Evolutionary conservation across 1,140 invertebrate species (phyloP).

Genomic region (Zelostemma sp.): DNA sequence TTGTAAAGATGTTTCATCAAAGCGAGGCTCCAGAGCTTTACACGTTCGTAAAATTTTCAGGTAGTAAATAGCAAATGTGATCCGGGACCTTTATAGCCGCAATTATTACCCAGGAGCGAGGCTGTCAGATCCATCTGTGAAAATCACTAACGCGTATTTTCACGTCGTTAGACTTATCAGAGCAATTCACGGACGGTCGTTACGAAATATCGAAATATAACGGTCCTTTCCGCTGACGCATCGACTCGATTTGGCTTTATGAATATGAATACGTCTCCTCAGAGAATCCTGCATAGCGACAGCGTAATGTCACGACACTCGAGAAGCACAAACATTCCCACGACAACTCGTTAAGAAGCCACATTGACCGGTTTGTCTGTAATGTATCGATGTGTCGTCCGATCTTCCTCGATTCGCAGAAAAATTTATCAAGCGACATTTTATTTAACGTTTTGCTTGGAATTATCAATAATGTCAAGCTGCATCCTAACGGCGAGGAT

Average conservation of each 20-base stretch:
- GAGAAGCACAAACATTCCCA: slow-evolving; percentile 39
- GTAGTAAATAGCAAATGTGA: slow-evolving; percentile 36
- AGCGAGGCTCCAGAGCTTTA: slow-evolving; percentile 35
- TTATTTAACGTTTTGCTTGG: too few species aligned
- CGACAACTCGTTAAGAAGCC: slow-evolving; percentile 40
- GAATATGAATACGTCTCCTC: slow-evolving; percentile 63
- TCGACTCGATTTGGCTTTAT: slow-evolving; percentile 44
- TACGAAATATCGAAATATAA: slow-evolving; percentile 49
- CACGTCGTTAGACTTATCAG: slow-evolving; percentile 40
- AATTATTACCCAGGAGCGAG: slow-evolving; percentile 32
- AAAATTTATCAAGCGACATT: not conserved
- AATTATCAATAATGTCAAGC: too few species aligned
- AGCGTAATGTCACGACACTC: slow-evolving; percentile 38
- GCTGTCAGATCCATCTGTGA: slow-evolving; percentile 22
- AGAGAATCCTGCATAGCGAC: slow-evolving; percentile 39
- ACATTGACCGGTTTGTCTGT: slow-evolving; percentile 39
- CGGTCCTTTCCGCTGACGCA: slow-evolving; percentile 46
- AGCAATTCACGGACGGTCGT: slow-evolving; percentile 30
- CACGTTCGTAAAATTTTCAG: slow-evolving; percentile 41
- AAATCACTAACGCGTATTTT: slow-evolving; percentile 40
- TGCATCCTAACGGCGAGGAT: too few species aligned
- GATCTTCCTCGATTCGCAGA: slow-evolving; percentile 26
- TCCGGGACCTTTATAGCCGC: slow-evolving; percentile 29
- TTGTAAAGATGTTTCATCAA: slow-evolving; percentile 26
- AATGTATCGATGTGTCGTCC: slow-evolving; percentile 39